Percentiles rank a stretch among this genome's conserved stretches.
Evolutionary conservation across 2,888 invertebrate species (phyloP).

Genomic region (Acronicta alni): DNA sequence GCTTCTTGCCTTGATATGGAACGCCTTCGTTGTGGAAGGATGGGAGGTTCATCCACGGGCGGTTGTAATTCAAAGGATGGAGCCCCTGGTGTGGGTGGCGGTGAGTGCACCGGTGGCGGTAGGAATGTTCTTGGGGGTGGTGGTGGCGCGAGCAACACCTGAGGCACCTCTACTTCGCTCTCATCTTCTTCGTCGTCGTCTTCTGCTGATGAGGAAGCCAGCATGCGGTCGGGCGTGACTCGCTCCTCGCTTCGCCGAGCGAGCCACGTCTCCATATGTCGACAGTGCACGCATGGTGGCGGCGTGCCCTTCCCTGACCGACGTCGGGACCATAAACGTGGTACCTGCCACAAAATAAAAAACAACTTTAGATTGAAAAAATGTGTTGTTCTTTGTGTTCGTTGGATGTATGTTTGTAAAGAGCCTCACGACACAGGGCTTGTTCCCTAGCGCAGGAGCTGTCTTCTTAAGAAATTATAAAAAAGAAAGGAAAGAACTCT

Average conservation of each 20-base stretch:
- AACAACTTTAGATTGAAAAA: slow-evolving; percentile 1
- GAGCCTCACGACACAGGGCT: no score
- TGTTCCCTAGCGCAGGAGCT: no score
- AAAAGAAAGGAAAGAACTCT: background rate
- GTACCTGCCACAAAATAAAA: slow-evolving; percentile 82
- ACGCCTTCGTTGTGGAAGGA: slow-evolving; percentile 89
- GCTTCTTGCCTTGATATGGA: slow-evolving; percentile 95
- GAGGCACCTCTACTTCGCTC: slow-evolving; percentile 85
- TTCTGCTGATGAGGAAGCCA: slow-evolving; percentile 82
- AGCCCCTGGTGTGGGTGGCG: slow-evolving; percentile 88
- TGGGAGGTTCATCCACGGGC: slow-evolving; percentile 81
- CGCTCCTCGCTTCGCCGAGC: slow-evolving; percentile 85
- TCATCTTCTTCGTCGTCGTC: slow-evolving; percentile 87
- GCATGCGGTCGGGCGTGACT: slow-evolving; percentile 76
- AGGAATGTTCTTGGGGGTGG: slow-evolving; percentile 80
- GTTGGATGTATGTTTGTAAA: no score
- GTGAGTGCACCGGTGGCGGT: slow-evolving; percentile 79
- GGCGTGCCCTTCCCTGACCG: slow-evolving; percentile 91
- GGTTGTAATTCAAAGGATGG: slow-evolving; percentile 90
- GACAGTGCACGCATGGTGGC: slow-evolving; percentile 93
- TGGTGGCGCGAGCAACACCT: slow-evolving; percentile 91
- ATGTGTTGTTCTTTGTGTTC: no score
- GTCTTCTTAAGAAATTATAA: no score
- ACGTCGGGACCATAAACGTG: slow-evolving; percentile 90
- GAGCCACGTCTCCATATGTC: slow-evolving; percentile 93